phyloP scores from a whole-genome alignment of 2,797 vertebrate species.

The Coranthus polyacanthus region DNA sequence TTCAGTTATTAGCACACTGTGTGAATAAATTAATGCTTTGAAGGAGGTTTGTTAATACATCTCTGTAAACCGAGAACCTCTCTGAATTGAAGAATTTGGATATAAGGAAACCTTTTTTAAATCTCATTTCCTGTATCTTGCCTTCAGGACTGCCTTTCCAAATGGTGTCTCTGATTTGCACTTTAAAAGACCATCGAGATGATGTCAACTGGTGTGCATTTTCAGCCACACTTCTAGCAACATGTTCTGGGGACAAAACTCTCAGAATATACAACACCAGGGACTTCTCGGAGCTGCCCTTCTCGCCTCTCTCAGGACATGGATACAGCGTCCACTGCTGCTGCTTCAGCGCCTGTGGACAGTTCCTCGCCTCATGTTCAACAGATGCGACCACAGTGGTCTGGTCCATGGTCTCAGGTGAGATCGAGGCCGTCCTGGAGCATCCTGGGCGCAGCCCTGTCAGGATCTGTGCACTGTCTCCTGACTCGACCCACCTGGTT shows the following conservation, averaged over 20 bases:
- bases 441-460: constrained; percentile 91
- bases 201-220: constrained; percentile 94
- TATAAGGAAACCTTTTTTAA: not conserved
- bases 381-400: constrained; percentile 91
- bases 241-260: constrained; percentile 95
- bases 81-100: not conserved
- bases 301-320: constrained; percentile 91
- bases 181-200: constrained; percentile 89
- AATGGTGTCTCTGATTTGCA: constrained; percentile 91
- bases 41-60: not conserved
- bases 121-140: not conserved
- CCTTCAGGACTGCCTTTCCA: constrained; percentile 46
- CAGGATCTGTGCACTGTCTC: constrained; percentile 90
- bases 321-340: constrained; percentile 94
- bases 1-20: too few relatives aligned
- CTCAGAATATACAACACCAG: constrained; percentile 87
- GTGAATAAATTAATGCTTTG: too few relatives aligned
- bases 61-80: not conserved
- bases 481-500: constrained; percentile 79
- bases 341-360: constrained; percentile 92
- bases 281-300: constrained; percentile 87
- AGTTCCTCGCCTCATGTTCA: constrained; percentile 91
- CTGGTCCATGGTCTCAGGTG: constrained; percentile 87
- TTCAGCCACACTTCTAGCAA: constrained; percentile 89
- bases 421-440: constrained; percentile 84